These are phyloP conservation scores for Maconellicoccus hirsutus DNA, from an alignment of 1,140 invertebrate genomes.

Conservation along the genomic window DNA sequence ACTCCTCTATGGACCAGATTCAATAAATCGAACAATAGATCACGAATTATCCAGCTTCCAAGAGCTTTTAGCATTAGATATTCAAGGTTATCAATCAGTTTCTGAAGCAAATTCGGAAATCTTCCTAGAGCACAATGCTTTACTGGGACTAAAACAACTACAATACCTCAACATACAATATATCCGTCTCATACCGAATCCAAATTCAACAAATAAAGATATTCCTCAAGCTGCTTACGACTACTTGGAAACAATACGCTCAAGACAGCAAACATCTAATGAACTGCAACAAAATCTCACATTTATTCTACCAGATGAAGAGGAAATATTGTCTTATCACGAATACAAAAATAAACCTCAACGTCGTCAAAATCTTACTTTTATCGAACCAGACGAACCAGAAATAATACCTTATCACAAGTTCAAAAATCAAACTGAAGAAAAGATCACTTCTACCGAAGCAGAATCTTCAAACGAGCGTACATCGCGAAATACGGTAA, in stretches of 20 bases:
- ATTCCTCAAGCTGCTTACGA: background rate
- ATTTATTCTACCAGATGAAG: constrained; percentile 22
- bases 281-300: background rate
- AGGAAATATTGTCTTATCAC: constrained; percentile 49
- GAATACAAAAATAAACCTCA: constrained; percentile 40
- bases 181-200: background rate
- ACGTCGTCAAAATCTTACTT: constrained; percentile 13
- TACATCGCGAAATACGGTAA: constrained; percentile 38
- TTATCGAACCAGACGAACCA: constrained; percentile 16
- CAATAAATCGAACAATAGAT: constrained; percentile 37
- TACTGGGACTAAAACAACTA: constrained; percentile 24
- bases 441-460: constrained; percentile 32
- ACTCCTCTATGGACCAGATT: constrained; percentile 39
- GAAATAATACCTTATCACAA: constrained; percentile 50
- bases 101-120: constrained; percentile 6
- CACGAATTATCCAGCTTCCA: constrained; percentile 41
- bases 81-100: constrained; percentile 41
- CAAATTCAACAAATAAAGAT: background rate
- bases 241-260: background rate
- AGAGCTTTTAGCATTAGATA: constrained; percentile 44
- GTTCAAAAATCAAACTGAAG: constrained; percentile 44
- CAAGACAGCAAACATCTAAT: background rate
- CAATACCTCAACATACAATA: constrained; percentile 25
- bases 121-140: constrained; percentile 14
- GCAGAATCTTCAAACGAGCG: too few species aligned